A percentile compares a stretch with the other conserved stretches of the same genome.
Evolutionary conservation across 2,797 vertebrate genomes (phyloP).

Genomic region (Dendrocincla tyrannina): DNA sequence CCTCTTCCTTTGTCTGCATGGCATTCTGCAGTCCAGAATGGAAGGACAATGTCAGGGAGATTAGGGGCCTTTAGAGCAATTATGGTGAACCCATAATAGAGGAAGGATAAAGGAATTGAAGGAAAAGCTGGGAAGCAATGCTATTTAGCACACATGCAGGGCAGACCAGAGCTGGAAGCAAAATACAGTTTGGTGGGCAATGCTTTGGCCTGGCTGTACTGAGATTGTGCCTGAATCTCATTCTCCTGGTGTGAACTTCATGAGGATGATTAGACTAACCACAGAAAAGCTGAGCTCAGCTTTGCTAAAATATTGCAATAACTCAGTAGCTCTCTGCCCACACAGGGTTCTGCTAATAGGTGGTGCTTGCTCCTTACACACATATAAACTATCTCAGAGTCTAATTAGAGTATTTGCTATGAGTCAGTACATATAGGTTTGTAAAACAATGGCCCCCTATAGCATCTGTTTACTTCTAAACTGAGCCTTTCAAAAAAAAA

Average conservation of each 20-base stretch:
- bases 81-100: background rate
- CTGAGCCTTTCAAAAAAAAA: background rate
- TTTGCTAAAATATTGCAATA: no score
- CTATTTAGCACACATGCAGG: background rate
- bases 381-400: background rate
- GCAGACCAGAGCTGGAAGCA: background rate
- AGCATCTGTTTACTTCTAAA: background rate
- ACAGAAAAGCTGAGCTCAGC: background rate
- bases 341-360: no score
- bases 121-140: background rate
- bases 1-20: background rate
- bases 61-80: background rate
- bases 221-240: background rate
- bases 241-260: background rate
- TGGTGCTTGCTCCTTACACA: background rate
- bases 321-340: no score
- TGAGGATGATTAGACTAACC: background rate
- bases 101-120: background rate
- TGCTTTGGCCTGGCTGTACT: background rate
- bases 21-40: background rate
- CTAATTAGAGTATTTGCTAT: background rate
- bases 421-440: background rate
- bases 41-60: background rate
- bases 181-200: background rate
- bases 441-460: background rate